Conservation (phyloP, 2,113 vertebrate genomes). For the Notothenia rossii region DNA sequence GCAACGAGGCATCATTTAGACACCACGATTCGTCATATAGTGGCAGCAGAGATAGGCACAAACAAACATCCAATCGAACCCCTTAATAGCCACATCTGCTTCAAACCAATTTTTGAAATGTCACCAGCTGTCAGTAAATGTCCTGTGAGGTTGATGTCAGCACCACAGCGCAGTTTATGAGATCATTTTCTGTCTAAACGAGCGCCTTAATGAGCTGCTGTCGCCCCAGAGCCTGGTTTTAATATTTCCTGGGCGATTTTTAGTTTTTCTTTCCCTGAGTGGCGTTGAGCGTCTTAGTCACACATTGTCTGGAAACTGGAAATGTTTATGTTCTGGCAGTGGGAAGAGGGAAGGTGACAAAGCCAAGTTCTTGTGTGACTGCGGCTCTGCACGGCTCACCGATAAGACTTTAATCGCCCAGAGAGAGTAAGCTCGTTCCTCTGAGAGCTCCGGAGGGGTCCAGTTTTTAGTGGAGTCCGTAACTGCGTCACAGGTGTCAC, state of each 20-base stretch:
- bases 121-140: conserved; percentile 62
- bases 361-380: conserved; percentile 60
- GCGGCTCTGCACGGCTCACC: conserved; percentile 23
- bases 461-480: conserved; percentile 26
- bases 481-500: conserved; percentile 62
- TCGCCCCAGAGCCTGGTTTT: conserved; percentile 57
- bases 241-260: conserved; percentile 54
- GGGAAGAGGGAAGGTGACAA: conserved; percentile 29
- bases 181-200: conserved; percentile 71
- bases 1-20: background rate
- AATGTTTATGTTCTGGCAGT: conserved; percentile 76
- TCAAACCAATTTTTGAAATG: conserved; percentile 53
- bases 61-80: conserved; percentile 37
- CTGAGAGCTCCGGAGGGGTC: conserved; percentile 43
- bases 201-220: conserved; percentile 73
- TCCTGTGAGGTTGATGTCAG: conserved; percentile 63
- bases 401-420: conserved; percentile 56
- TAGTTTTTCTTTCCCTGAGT: conserved; percentile 26
- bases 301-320: conserved; percentile 77
- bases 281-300: conserved; percentile 73
- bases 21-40: background rate
- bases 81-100: conserved; percentile 46
- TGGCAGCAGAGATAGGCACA: conserved; percentile 5
- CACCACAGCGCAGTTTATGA: conserved; percentile 70
- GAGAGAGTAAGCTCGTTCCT: background rate